phyloP scores from a whole-genome alignment of 2,888 invertebrate genomes.

The Hypomecis atomaria region DNA sequence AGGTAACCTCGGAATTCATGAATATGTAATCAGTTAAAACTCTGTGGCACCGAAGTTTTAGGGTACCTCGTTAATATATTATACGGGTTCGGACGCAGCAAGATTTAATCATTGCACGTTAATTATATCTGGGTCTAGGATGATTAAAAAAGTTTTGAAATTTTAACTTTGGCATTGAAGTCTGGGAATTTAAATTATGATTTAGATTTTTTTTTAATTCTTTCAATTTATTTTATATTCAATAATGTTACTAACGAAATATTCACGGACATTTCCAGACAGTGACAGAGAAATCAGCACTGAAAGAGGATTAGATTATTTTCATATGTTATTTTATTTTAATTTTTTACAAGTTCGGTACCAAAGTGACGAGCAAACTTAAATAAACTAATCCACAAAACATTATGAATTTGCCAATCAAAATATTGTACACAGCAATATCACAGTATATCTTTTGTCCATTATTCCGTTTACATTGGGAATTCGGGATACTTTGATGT shows the following conservation, averaged over 20 bases:
- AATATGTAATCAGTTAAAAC: conserved; percentile 58
- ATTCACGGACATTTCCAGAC: background rate
- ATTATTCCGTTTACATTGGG: too few relatives aligned
- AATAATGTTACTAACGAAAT: background rate
- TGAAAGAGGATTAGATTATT: too few relatives aligned
- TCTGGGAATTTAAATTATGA: background rate
- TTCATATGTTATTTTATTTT: too few relatives aligned
- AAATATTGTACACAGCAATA: too few relatives aligned
- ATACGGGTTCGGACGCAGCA: conserved; percentile 15
- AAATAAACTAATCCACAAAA: too few relatives aligned
- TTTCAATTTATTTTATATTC: background rate
- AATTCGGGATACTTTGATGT: too few relatives aligned
- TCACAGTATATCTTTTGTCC: too few relatives aligned
- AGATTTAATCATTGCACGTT: conserved; percentile 15
- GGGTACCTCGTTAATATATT: conserved; percentile 19
- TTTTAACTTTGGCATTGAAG: background rate
- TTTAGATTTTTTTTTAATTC: too few relatives aligned
- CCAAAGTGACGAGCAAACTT: too few relatives aligned
- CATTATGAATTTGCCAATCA: too few relatives aligned
- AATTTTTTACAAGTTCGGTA: too few relatives aligned
- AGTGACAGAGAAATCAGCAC: too few relatives aligned
- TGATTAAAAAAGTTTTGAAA: conserved; percentile 3
- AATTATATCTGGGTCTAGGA: conserved; percentile 1
- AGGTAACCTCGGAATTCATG: conserved; percentile 47
- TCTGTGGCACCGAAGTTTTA: conserved; percentile 21